Base-by-base conservation (phyloP, 2,888 invertebrate species). In the Parasteatoda lunata region DNA sequence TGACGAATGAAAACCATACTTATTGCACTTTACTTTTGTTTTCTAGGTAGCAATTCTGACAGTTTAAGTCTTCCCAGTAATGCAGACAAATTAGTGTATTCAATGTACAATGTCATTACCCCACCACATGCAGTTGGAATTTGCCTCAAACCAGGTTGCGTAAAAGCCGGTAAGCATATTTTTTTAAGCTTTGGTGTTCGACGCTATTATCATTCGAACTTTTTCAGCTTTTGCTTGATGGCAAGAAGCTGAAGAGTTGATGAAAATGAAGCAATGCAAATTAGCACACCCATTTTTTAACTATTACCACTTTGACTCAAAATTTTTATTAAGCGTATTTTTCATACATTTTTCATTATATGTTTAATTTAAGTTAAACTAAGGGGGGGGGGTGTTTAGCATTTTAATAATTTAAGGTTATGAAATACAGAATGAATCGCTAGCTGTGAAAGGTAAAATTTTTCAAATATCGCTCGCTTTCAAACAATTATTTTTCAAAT, bases 141-240 rank as follows among this genome's bases (percentile, higher is more conserved):
- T 13, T 86, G 97, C 92, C 93, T 95, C 84, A 93, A 94, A 0
- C 93, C 95, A 9, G 97, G 96, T 90, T 97, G 97, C 92, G 94
- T 97, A 77, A 95, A 95, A 91, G 95, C 96, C 90, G 95, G 95
- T 95, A 91, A 91, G 84, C 51, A 4, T 4, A 7, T n/a, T 8
- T 6, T n/a, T 6, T 8, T 11, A 59, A 1, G 13, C 13, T 59
- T n/a, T 59, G 4, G 4, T n/a, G n/a, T 5, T 6, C 5, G 7
- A 13, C n/a, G 64, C 64, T 4, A 59, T 59, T n/a, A 11, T n/a
- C 4, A 59, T 59, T 59, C n/a, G n/a, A 11, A 4, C 30, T 30
- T 30, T 30, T 30, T 30, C 30, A 30, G 30, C 30, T 30, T 30
- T 30, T 30, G 30, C 30, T 30, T 30, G 30, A 30, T 30, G 30